phyloP scores from a whole-genome alignment of 2,113 vertebrate species.

The Halcyon senegalensis region DNA sequence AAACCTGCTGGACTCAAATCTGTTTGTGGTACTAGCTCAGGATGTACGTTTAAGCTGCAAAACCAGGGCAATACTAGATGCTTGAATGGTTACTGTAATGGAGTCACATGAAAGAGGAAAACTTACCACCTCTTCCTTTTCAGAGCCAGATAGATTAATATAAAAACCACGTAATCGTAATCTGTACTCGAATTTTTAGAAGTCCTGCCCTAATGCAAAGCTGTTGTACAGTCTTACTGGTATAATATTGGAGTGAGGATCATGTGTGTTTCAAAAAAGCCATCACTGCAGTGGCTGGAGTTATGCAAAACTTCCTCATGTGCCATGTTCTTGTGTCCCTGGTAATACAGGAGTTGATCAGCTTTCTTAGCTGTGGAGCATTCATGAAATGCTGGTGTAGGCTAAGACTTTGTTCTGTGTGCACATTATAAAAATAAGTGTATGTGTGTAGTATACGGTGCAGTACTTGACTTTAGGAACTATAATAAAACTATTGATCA shows the following conservation, averaged over 20 bases:
- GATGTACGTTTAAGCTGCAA: background rate
- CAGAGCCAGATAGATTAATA: background rate
- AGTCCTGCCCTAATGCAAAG: background rate
- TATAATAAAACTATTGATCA: background rate
- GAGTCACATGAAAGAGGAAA: background rate
- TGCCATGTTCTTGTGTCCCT: background rate
- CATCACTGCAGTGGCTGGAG: background rate
- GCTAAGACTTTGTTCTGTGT: background rate
- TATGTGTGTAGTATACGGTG: background rate
- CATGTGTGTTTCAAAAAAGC: background rate
- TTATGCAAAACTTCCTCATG: background rate
- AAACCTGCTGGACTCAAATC: background rate
- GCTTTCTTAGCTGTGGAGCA: background rate
- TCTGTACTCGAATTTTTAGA: background rate
- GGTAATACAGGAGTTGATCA: background rate
- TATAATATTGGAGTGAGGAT: background rate
- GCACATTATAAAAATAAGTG: background rate
- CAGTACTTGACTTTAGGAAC: background rate
- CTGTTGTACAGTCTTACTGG: background rate
- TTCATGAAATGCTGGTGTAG: background rate
- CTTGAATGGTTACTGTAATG: background rate
- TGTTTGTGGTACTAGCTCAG: background rate
- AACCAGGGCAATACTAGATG: background rate
- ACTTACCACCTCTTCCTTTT: background rate
- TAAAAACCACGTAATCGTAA: background rate